Base-by-base conservation (phyloP, 2,888 invertebrate species). In the Leistus spinibarbis region DNA sequence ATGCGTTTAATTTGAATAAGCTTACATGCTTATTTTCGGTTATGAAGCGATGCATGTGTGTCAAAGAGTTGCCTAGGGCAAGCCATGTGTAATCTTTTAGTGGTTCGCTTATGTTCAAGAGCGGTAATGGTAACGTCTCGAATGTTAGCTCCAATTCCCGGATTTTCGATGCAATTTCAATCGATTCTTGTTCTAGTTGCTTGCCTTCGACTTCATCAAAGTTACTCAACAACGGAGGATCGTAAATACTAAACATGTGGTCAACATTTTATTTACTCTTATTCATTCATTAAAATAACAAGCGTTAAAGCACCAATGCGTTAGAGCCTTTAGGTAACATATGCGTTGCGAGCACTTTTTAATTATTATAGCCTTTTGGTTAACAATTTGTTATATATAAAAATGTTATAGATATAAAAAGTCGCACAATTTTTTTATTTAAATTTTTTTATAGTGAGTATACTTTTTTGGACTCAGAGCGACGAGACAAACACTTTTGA, bases 1-100 rank as follows among this genome's bases (percentile, higher is more conserved):
- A 40, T 3, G 7, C 40, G 5, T 27, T 1, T 40, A 69, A 64
- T 71, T 53, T 20, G 9, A 64, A 53, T 56, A 64, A 65, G 76
- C 80, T 69, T 83, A 85, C 84, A 81, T 88, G 87, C 82, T 86
- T 86, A 81, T 90, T 88, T 77, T 91, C 90, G 7, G 87, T 85
- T 79, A 93, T 89, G 80, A 91, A 89, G 64, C 88, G 86, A 82
- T 93, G 91, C 85, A 92, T 88, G 76, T 89, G 87, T 1, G 90
- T 86, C 67, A 93, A 84, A 71, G 91, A 90, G 77, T 89, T 88
- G 5, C 93, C 93, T 27, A 94, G 85, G 66, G 91, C 88, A 16
- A 88, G 80, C 93, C 93, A 94, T 56, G 89, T 88, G 65, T 88
- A 86, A 56, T 87, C 87, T 53, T 87, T 85, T 72, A 92, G 86